These are phyloP conservation scores for Pollachius pollachius DNA, from an alignment of 2,113 vertebrate species.

Conservation along the genomic window DNA sequence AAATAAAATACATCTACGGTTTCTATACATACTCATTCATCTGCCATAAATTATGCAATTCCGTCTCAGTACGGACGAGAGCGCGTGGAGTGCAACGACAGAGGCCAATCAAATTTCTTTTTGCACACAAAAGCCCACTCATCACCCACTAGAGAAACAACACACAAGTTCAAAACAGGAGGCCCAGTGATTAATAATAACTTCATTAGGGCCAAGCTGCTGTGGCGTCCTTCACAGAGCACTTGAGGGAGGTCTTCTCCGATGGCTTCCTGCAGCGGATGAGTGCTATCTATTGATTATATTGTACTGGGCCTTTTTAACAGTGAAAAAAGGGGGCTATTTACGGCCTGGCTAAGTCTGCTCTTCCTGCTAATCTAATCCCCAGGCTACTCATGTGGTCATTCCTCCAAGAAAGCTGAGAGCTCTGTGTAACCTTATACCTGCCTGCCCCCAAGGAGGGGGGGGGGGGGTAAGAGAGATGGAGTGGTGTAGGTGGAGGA, in stretches of 20 bases:
- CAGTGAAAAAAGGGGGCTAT: conserved; percentile 74
- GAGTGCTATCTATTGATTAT: conserved; percentile 76
- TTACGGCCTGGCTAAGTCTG: conserved; percentile 72
- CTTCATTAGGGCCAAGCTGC: conserved; percentile 71
- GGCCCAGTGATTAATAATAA: conserved; percentile 75
- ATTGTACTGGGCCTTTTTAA: conserved; percentile 73
- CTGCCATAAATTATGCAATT: background rate
- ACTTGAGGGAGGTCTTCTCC: conserved; percentile 74
- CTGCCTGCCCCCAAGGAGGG: conserved; percentile 66
- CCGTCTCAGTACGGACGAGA: background rate
- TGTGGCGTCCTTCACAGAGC: conserved; percentile 72
- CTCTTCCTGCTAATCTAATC: conserved; percentile 78
- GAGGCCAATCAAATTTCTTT: background rate
- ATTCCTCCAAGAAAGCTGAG: conserved; percentile 78
- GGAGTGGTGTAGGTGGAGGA: conserved; percentile 32
- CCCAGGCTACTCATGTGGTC: conserved; percentile 77
- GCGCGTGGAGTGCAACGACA: background rate
- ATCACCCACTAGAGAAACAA: conserved; percentile 69
- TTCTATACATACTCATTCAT: background rate
- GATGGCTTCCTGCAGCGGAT: conserved; percentile 71
- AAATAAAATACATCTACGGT: background rate
- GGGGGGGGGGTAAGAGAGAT: conserved; percentile 27
- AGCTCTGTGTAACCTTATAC: conserved; percentile 76
- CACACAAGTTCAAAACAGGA: conserved; percentile 71
- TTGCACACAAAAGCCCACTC: conserved; percentile 50